Base-by-base conservation (phyloP, 2,113 vertebrate species). In the Reinhardtius hippoglossoides region DNA sequence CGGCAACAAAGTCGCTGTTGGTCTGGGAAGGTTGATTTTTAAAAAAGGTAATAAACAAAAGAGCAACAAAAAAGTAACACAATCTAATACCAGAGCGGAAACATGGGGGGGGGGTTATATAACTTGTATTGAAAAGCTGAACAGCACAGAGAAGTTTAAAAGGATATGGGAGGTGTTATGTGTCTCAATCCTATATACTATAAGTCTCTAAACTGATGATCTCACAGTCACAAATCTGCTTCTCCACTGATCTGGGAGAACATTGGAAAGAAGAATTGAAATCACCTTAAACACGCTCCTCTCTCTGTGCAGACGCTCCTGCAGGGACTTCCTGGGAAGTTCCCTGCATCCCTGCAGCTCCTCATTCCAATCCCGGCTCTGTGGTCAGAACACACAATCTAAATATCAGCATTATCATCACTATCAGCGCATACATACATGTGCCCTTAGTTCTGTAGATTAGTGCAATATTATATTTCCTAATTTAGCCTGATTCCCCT, bases 301-400 rank as follows among this genome's bases (percentile, higher is more conserved):
- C 66, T 98, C 97, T 81, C 97, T 93, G 73, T 97, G 94, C 55
- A 98, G 92, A 18, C 95, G 94, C 67, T 99, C 96, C 0, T 95
- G 96, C 20, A 97, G 87, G 68, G 96, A 97, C 80, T 94, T 95
- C 62, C 96, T 94, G 0, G 95, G 92, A 44, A 99, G 93, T 76
- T 99, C 97, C 76, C 96, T 94, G 0, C 96, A 96, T 0, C 95
- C 95, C 90, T 99, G 97, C 74, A 99, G 88, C 82, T 98, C 97
- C 88, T 99, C 97, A 0, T 99, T 99, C 97, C 97, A 99, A 87
- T 98, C 97, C 62, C 97, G 94, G 85, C 95, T 97, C 97, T 99
- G 76, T 26, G 62, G 31, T 63, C 60, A 80, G 0, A 61, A 64
- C 56, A 87, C 26, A 89, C 65, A 91, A 37, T 12, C 42, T 5